phyloP scores from a whole-genome alignment of 2,888 invertebrate species.

The Ormyrus nitidulus region DNA sequence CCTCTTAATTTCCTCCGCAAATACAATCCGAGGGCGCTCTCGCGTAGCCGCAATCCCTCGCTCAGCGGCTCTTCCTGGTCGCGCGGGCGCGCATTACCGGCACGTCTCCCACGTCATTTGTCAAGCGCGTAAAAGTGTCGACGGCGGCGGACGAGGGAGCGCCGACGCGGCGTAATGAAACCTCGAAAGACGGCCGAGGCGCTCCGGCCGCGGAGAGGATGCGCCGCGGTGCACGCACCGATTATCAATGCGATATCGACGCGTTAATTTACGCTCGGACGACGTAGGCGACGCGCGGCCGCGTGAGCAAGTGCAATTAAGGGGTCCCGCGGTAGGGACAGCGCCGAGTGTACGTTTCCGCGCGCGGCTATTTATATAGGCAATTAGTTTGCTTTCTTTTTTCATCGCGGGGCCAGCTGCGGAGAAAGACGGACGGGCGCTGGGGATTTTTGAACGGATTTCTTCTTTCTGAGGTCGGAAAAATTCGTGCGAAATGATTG shows the following conservation, averaged over 20 bases:
- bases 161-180: background rate
- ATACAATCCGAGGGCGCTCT: background rate
- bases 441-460: too few relatives aligned
- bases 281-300: slow-evolving; percentile 49
- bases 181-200: background rate
- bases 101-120: slow-evolving; percentile 25
- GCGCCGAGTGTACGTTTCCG: background rate
- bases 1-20: background rate
- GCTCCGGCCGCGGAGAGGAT: background rate
- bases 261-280: slow-evolving; percentile 61
- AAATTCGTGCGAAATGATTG: background rate
- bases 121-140: slow-evolving; percentile 56
- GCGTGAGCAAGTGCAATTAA: slow-evolving; percentile 61
- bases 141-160: slow-evolving; percentile 35
- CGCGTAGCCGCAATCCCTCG: background rate
- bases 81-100: background rate
- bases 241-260: slow-evolving; percentile 63
- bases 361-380: slow-evolving; percentile 29
- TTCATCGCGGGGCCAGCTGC: background rate
- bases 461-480: background rate
- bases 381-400: slow-evolving; percentile 35
- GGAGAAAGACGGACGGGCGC: background rate
- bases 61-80: background rate
- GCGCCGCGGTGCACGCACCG: slow-evolving; percentile 10
- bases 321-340: slow-evolving; percentile 31